These are phyloP conservation scores for Neolamprologus modestus DNA, from an alignment of 2,113 vertebrate genomes.

Conservation along the genomic window DNA sequence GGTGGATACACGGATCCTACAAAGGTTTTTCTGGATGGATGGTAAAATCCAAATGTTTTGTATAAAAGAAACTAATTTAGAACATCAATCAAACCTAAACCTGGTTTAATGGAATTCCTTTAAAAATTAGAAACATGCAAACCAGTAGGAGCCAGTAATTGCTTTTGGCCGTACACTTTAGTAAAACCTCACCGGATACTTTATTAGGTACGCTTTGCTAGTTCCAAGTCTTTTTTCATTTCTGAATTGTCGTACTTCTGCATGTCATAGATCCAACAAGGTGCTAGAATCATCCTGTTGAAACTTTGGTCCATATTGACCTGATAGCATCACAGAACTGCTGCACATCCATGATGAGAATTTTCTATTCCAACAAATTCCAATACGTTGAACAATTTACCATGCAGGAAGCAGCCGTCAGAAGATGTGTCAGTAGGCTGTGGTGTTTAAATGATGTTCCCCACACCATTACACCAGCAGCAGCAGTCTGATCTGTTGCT, in stretches of 20 bases:
- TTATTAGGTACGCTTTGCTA: not conserved
- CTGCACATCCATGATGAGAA: not conserved
- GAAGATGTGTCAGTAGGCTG: rapidly evolving
- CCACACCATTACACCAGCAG: not conserved
- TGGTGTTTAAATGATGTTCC: not conserved
- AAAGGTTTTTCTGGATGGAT: not conserved
- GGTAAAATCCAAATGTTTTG: not conserved
- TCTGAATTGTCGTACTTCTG: not conserved
- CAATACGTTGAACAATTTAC: rapidly evolving
- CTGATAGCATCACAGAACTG: not conserved
- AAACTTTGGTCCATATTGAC: rapidly evolving
- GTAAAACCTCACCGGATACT: not conserved
- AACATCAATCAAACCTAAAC: not conserved
- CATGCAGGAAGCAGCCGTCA: not conserved
- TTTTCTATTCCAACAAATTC: not conserved
- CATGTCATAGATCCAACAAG: not conserved
- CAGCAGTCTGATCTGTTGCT: not conserved
- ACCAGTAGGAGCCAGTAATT: not conserved
- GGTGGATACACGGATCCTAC: not conserved
- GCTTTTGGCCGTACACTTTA: rapidly evolving
- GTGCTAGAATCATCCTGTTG: not conserved
- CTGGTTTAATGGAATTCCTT: not conserved
- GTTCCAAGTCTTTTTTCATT: rapidly evolving
- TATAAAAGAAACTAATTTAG: not conserved
- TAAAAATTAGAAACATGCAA: not conserved